Base-by-base conservation (phyloP, 2,888 invertebrate species). In the Agonopterix heracliana region DNA sequence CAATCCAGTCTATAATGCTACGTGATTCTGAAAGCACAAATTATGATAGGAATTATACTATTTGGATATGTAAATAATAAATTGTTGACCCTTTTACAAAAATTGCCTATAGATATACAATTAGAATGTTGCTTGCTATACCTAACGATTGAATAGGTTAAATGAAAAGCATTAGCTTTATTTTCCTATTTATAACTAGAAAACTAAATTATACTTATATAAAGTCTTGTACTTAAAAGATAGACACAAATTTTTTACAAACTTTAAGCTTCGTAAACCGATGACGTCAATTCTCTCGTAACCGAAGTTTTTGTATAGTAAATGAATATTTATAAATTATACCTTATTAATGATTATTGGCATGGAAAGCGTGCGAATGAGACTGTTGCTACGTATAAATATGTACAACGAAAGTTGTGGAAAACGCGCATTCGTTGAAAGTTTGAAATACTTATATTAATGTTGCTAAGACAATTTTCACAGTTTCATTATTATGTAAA, bases 401-500 rank as follows among this genome's bases (percentile, higher is more conserved):
- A 51, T 17, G 13, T 69, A 66, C 76, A 78, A 78, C 77, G 77
- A 75, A 73, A 68, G 68, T 69, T 73, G 71, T 69, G 63, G 65
- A 66, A 68, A 63, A 67, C 72, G 73, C 74, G 73, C 71, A 73
- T 74, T 78, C 71, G 74, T 78, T 78, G 71, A 69, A 71, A 67
- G 68, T 64, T 69, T 75, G 67, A 73, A 72, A 61, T 62, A 54
- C 60, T 34, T 66, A 66, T 61, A 65, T 69, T 75, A 73, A 76
- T 78, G 74, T 77, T 80, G 74, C 66, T 81, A 80, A 82, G 84
- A 83, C 81, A 82, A 77, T 79, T 83, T 81, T 85, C 79, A 78
- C 85, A 77, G 72, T 80, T 87, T 86, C 81, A 81, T 79, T 81
- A 79, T 77, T 81, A 75, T 83, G 76, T 83, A 81, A 83, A 82